These are phyloP conservation scores for Helogale parvula DNA, from an alignment of 2,113 vertebrate genomes.

Conservation along the genomic window DNA sequence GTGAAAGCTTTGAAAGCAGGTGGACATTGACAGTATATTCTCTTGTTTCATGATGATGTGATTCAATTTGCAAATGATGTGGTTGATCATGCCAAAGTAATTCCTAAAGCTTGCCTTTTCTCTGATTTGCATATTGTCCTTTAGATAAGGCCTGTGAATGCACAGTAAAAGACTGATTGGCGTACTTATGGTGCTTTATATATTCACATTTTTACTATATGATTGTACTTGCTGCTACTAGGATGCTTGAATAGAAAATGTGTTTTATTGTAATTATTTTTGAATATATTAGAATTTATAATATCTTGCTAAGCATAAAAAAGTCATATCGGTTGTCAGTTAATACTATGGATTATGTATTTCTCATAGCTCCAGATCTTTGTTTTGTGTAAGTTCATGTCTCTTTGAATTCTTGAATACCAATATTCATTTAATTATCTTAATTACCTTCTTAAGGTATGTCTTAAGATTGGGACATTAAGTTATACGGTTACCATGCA, in stretches of 20 bases:
- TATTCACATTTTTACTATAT: neutral
- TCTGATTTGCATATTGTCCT: conserved; percentile 51
- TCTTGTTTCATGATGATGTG: conserved; percentile 9
- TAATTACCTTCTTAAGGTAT: neutral
- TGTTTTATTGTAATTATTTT: conserved; percentile 28
- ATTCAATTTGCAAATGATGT: conserved; percentile 29
- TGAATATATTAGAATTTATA: neutral
- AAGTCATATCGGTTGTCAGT: neutral
- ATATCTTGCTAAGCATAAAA: neutral
- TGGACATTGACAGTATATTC: neutral
- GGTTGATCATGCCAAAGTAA: neutral
- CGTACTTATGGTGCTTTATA: neutral
- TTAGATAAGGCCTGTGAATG: conserved; percentile 35
- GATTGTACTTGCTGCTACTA: conserved; percentile 8
- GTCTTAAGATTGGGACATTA: neutral
- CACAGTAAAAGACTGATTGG: neutral
- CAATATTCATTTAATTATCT: neutral
- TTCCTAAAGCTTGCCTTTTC: neutral
- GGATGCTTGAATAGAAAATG: conserved; percentile 5
- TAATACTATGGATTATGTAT: neutral
- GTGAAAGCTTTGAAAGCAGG: conserved; percentile 32
- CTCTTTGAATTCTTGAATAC: neutral
- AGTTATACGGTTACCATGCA: neutral
- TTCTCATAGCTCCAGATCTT: neutral
- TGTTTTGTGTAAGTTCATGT: conserved; percentile 4